Evolutionary conservation across 2,797 vertebrate species (phyloP).

Genomic region (Merluccius polli): DNA sequence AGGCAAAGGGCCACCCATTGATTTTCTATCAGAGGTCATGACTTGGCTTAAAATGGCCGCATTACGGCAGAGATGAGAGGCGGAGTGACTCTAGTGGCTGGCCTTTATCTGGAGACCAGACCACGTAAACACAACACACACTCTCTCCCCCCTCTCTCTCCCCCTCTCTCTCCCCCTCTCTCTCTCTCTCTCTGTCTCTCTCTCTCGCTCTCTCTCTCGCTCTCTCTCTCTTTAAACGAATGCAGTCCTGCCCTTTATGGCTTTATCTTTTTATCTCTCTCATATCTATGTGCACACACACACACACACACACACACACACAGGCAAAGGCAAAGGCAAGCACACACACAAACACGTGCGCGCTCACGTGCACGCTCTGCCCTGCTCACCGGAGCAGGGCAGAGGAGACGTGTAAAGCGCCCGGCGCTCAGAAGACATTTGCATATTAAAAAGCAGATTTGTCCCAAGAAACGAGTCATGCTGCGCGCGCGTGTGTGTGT

Average conservation of each 20-base stretch:
- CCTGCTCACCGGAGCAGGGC: conserved; percentile 18
- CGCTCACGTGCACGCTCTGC: background rate
- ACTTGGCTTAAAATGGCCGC: conserved; percentile 41
- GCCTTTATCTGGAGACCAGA: conserved; percentile 26
- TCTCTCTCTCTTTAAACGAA: background rate
- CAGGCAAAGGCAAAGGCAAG: background rate
- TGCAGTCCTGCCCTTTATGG: conserved; percentile 8
- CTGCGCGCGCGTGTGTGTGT: conserved; percentile 51
- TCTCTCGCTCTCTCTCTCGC: background rate
- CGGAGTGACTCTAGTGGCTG: conserved; percentile 27
- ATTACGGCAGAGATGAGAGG: conserved; percentile 47
- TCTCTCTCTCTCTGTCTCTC: background rate
- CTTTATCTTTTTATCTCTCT: conserved; percentile 5
- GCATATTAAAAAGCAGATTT: conserved; percentile 63
- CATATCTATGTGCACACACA: background rate
- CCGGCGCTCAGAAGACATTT: conserved; percentile 43
- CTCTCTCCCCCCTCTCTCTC: background rate
- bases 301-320: background rate
- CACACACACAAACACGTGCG: background rate
- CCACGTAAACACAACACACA: conserved; percentile 25
- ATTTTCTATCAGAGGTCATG: conserved; percentile 59
- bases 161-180: background rate
- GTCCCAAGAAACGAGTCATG: conserved; percentile 49
- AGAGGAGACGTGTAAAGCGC: conserved; percentile 27
- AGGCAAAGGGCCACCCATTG: conserved; percentile 56